Base-by-base conservation (phyloP, 2,113 vertebrate genomes). In the Aegotheles bennettii region DNA sequence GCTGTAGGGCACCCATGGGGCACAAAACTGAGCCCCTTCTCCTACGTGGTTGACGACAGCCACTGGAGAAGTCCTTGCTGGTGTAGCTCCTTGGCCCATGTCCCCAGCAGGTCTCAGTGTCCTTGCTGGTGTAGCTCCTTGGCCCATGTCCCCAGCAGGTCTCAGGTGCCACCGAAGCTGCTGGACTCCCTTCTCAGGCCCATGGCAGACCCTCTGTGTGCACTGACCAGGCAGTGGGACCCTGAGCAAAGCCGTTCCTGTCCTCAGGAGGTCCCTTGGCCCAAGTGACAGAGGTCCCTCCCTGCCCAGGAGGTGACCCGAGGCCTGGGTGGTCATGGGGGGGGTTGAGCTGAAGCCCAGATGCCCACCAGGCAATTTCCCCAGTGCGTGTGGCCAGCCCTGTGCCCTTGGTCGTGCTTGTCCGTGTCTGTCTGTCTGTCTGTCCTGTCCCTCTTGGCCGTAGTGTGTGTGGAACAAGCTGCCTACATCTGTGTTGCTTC, bases 371-470 rank as follows among this genome's bases (percentile, higher is more conserved):
- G 38, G 67, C 0, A 91, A 89, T 97, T 93, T 96, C 89, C 93
- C 80, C 94, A 74, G 89, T 11, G 36, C 82, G 95, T 94, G 92
- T 95, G 95, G 82, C 90, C 47, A 23, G 42, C 69, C 28, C 6
- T 17, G 91, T 87, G 92, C 40, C 87, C 89, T 56, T 40, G 84
- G 84, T 73, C 51, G 77, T 96, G 94, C 85, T 69, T 16, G 65
- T 48, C 70, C 1, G 43, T 96, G 95, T 76, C 2, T 25, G 84
- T 82, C 60, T 24, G 40, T 54, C 61, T 20, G 35, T 48, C 56
- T 17, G 77, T 70, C 61, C 56, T 48, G 71, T 3, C 6, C 21
- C 16, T 10, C 40, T 28, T 42, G 29, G 24, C 75, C 1, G 11
- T 54, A 33, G 59, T 2, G 28, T 43, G 38, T 80, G 7, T 53